Conservation (phyloP, 2,113 vertebrate species). For the Ovibos moschatus region DNA sequence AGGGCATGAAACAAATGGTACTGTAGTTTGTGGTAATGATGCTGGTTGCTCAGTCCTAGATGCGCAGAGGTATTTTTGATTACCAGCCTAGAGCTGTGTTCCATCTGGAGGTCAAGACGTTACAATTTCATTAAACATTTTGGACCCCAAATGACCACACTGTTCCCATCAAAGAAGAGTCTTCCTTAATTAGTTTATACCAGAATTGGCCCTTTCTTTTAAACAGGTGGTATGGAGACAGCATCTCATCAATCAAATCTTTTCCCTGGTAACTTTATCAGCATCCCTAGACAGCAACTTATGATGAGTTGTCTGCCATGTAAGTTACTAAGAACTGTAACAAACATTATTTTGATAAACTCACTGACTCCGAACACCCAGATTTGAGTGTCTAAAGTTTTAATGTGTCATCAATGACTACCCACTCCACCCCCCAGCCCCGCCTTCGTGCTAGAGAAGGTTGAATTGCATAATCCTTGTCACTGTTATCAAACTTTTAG, state of each 20-base stretch:
- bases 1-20: background rate
- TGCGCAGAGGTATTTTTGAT: background rate
- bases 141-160: background rate
- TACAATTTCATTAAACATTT: background rate
- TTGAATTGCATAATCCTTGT: background rate
- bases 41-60: background rate
- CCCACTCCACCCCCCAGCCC: background rate
- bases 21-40: background rate
- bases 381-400: background rate
- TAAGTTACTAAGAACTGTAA: conserved; percentile 48
- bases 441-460: background rate
- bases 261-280: conserved; percentile 21
- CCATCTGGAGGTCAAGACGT: background rate
- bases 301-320: background rate
- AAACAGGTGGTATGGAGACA: background rate
- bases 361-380: background rate
- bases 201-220: background rate
- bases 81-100: background rate
- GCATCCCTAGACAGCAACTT: background rate
- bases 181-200: conserved; percentile 12
- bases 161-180: background rate
- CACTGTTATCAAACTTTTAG: background rate
- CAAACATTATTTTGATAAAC: conserved; percentile 43
- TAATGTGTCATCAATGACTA: background rate
- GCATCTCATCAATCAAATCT: background rate